Percentiles rank a stretch among this genome's conserved stretches.
Evolutionary conservation across 1,140 invertebrate genomes (phyloP).

Genomic region (Coelopa frigida): DNA sequence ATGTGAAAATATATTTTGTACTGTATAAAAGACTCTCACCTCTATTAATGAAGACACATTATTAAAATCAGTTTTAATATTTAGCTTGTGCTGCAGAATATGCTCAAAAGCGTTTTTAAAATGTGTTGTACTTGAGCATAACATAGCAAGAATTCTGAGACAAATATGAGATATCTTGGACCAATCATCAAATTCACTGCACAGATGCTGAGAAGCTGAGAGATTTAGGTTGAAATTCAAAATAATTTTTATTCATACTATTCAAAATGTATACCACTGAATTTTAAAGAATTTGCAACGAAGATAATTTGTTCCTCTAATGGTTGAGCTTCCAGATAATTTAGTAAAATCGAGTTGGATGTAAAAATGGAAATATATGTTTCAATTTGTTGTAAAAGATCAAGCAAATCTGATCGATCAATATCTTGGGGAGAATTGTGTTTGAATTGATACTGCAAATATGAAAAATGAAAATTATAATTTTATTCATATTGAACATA

Average conservation of each 20-base stretch:
- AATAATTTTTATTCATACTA: background rate
- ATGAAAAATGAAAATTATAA: background rate
- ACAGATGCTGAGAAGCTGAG: background rate
- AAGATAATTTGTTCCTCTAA: conserved; percentile 33
- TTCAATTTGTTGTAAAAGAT: conserved; percentile 21
- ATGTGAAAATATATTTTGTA: background rate
- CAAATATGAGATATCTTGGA: conserved; percentile 10
- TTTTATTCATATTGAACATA: background rate
- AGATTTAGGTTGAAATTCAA: background rate
- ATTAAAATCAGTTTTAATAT: conserved; percentile 7
- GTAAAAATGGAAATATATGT: conserved; percentile 18
- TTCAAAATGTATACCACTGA: conserved; percentile 17
- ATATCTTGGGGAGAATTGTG: conserved; percentile 4
- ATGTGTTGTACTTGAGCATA: conserved; percentile 26
- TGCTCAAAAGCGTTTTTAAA: conserved; percentile 21
- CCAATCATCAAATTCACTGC: conserved; percentile 9
- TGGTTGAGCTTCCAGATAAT: conserved; percentile 30
- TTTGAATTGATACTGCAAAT: conserved; percentile 14
- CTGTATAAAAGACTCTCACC: conserved; percentile 3
- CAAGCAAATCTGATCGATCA: conserved; percentile 11
- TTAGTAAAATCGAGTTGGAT: conserved; percentile 16
- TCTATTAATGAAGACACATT: conserved; percentile 9
- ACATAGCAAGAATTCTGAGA: conserved; percentile 22
- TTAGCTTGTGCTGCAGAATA: conserved; percentile 14
- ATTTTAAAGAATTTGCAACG: conserved; percentile 17